A percentile compares a stretch with the other conserved stretches of the same genome.
These are phyloP conservation scores for Heteropelma amictum DNA, from an alignment of 2,888 invertebrate species.

Conservation along the genomic window DNA sequence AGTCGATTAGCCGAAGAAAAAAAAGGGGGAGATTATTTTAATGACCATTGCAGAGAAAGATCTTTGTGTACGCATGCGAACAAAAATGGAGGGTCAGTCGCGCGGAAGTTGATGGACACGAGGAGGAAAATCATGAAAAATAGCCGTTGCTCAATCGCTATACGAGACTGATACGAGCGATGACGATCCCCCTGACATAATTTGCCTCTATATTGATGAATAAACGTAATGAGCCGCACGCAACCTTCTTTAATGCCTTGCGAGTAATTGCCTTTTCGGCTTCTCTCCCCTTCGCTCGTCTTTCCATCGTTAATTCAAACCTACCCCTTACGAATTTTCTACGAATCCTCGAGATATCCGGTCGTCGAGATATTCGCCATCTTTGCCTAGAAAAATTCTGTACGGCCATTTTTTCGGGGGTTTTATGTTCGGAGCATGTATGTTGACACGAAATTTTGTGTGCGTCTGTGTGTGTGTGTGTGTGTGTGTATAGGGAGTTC, in stretches of 20 bases:
- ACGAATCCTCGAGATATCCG: too few species aligned
- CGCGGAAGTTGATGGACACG: conserved; percentile 9
- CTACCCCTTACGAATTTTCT: too few species aligned
- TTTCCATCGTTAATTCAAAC: too few species aligned
- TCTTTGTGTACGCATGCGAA: neutral
- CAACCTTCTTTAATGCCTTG: too few species aligned
- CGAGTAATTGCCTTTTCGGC: neutral
- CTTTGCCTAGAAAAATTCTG: too few species aligned
- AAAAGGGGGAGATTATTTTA: neutral
- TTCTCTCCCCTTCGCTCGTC: neutral
- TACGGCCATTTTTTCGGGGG: conserved; percentile 50
- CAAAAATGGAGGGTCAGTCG: conserved; percentile 18
- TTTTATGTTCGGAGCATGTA: conserved; percentile 13
- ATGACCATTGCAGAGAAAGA: conserved; percentile 2
- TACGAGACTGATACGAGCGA: too few species aligned
- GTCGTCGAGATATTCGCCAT: too few species aligned
- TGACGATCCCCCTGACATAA: conserved; percentile 52
- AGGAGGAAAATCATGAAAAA: conserved; percentile 60
- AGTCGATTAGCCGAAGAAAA: neutral
- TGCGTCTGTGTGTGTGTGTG: neutral
- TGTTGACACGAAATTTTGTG: neutral
- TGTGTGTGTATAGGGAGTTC: neutral
- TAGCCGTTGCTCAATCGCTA: too few species aligned
- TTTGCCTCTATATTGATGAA: conserved; percentile 16
- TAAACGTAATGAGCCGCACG: too few species aligned